Base-by-base conservation (phyloP, 2,113 vertebrate species). In the Phrynocephalus versicolor region DNA sequence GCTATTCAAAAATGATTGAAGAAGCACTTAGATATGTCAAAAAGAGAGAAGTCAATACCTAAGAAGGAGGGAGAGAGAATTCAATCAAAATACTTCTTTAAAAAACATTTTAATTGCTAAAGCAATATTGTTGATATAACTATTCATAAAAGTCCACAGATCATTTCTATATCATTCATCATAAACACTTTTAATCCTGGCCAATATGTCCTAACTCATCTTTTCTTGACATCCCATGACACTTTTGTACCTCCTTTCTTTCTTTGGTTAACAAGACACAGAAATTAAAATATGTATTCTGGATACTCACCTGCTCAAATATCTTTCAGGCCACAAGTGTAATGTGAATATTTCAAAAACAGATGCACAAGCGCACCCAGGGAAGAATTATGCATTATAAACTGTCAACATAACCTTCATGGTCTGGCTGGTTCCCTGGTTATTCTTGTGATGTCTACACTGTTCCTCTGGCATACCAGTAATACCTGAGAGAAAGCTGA, bases 321-420 rank as follows among this genome's bases (percentile, higher is more conserved):
- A 37, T 80, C 51, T 86, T 76, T 83, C 78, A 85, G 84, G 1
- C 15, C 58, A 1, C 9, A 41, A 41, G 3, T 60, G 70, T 13
- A 86, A 21, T 2, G 21, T 37, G 3, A 1, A 1, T 67, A 83
- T 92, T 85, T 86, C n/a, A 64, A 81, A 73, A 75, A 71, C 19
- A 87, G n/a, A 83, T 12, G 18, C 18, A 57, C 0, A 0, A 27
- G 1, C 75, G 10, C 23, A 41, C 1, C 39, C 23, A 1, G 2
- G 4, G 7, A 1, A 58, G 1, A 88, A 81, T 80, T 74, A 86
- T 81, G 74, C 77, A 79, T 76, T 88, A 60, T 3, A 85, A 85
- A 70, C 6, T 85, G 82, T 90, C 41, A 74, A 79, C 3, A 41
- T 25, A 60, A 60, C 37, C 3, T 87, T 83, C 73, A 51, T n/a